These are phyloP conservation scores for Pantherophis vulpinus DNA, from an alignment of 2,797 vertebrate species.

Conservation along the genomic window DNA sequence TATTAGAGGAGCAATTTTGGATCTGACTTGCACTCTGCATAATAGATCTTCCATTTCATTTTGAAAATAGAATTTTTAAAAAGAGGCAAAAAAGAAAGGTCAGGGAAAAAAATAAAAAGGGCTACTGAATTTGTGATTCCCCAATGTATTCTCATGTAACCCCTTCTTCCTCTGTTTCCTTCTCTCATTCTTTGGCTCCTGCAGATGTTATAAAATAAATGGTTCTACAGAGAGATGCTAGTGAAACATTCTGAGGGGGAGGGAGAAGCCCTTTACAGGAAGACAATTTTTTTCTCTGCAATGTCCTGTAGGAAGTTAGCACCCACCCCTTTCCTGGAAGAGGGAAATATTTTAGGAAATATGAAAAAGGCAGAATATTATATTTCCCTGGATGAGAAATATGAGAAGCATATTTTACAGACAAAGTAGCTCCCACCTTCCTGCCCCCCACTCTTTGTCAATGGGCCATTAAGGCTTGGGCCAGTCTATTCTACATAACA, in stretches of 20 bases:
- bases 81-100: neutral
- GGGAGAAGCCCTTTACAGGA: neutral
- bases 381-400: too few relatives aligned
- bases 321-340: too few relatives aligned
- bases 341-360: too few relatives aligned
- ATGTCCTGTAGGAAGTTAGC: too few relatives aligned
- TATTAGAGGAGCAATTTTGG: neutral
- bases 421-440: too few relatives aligned
- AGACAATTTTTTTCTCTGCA: neutral
- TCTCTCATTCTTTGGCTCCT: neutral
- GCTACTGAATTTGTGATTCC: neutral
- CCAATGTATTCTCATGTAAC: neutral
- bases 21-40: neutral
- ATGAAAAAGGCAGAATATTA: too few relatives aligned
- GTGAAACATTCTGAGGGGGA: neutral
- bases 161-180: neutral
- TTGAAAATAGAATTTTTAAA: neutral
- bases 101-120: neutral
- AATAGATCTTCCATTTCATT: neutral
- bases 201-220: neutral
- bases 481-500: too few relatives aligned
- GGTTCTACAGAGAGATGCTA: neutral
- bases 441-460: too few relatives aligned
- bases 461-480: too few relatives aligned
- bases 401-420: too few relatives aligned